Evolutionary conservation across 1,140 invertebrate genomes (phyloP), one percentile per base, ranked within the genome.

Genomic region (Lycorma delicatula): DNA sequence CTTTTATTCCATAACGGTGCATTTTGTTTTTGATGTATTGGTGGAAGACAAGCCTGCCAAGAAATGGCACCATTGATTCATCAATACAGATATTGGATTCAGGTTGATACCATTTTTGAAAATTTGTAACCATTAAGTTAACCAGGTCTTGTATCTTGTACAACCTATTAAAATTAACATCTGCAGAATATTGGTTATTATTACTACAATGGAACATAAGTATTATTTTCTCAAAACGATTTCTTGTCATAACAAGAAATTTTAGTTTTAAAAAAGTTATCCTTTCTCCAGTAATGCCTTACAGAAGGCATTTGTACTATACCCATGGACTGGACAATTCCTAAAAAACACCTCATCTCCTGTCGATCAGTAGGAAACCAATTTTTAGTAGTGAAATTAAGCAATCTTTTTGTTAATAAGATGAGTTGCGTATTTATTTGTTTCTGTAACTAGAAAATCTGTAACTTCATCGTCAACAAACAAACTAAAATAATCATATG

Each of bases 1-100:
- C 46, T 63, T 64, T 44, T 16, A 44, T 44, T 13, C 68, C 66
- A 62, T 67, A 71, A 47, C 65, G 61, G 25, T 66, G 52, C 28
- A 61, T 61, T 56, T 72, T 72, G 9, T 56, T 61, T 25, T 67
- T 64, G 23, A 70, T 71, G 53, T 72, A 74, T 54, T 72, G 68
- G 27, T 61, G 65, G 31, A 71, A 66, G 13, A 36, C 46, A 12
- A 71, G 50, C 12, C 67, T 41, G 9, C 69, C 68, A 62, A 65
- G 60, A 48, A 69, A 72, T 11, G 60, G 59, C 1, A 70, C 53
- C 7, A 72, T 65, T 20, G 59, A 61, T 63, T 72, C 62, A 59
- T 74, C 71, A 16, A 72, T 63, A 13, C 64, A 64, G 16, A 71
- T 46, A 54, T 65, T 55, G 58, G 66, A 41, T 13, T 58, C 59